These are phyloP conservation scores for Halisarca cf. caerulea DNA, from an alignment of 37 sponge, comb jelly and placozoan species.

Conservation along the genomic window DNA sequence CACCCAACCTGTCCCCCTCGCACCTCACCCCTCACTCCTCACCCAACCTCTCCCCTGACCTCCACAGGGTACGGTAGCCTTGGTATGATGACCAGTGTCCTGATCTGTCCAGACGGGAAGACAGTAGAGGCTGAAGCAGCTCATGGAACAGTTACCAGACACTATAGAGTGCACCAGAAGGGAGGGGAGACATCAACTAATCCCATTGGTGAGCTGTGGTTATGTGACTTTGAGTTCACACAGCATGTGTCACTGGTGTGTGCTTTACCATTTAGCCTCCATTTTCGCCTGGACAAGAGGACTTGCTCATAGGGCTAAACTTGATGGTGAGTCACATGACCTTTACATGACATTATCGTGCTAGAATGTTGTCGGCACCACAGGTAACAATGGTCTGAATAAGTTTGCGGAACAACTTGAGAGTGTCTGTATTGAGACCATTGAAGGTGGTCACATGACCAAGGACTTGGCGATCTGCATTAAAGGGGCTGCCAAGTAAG, in stretches of 20 bases:
- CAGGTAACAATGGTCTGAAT: constrained; percentile 65
- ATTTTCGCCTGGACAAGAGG: constrained; percentile 97
- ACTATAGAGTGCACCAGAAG: constrained; percentile 90
- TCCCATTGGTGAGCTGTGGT: constrained; percentile 74
- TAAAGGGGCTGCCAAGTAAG: constrained; percentile 59
- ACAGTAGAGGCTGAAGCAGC: constrained; percentile 97
- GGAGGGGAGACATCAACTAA: constrained; percentile 93
- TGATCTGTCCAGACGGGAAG: constrained; percentile 93
- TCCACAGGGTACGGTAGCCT: constrained; percentile 84
- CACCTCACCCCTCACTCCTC: too few relatives aligned
- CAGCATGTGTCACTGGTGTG: too few relatives aligned
- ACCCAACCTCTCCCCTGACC: background rate
- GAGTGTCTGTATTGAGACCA: constrained; percentile 86
- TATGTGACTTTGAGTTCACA: constrained; percentile 15
- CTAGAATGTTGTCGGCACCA: too few relatives aligned
- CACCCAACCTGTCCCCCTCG: too few relatives aligned
- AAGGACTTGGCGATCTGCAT: constrained; percentile 93
- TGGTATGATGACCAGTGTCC: constrained; percentile 98
- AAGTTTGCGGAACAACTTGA: constrained; percentile 74
- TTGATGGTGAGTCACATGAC: constrained; percentile 69
- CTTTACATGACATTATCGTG: background rate
- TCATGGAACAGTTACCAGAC: constrained; percentile 95
- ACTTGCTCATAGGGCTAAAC: constrained; percentile 86
- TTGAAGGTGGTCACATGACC: constrained; percentile 94
- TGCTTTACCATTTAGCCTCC: constrained; percentile 82